Conservation (phyloP, 2,888 invertebrate species). For the Drosophila buzzatii region DNA sequence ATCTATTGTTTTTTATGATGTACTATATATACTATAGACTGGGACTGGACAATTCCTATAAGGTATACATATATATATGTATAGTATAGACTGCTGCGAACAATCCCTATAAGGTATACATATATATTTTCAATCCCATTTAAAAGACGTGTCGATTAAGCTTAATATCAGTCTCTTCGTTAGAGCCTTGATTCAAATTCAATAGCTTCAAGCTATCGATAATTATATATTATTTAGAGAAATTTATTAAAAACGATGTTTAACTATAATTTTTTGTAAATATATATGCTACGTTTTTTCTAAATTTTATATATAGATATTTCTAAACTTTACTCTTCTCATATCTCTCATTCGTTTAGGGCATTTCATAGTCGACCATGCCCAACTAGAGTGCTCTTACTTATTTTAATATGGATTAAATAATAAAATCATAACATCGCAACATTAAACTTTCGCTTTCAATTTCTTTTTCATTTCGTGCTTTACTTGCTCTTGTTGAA, state of each 20-base stretch:
- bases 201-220: background rate
- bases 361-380: background rate
- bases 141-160: no score
- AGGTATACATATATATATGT: no score
- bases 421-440: constrained; percentile 36
- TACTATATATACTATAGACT: no score
- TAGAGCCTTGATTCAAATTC: background rate
- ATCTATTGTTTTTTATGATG: background rate
- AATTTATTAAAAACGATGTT: background rate
- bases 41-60: no score
- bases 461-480: constrained; percentile 58
- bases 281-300: background rate
- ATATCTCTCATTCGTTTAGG: background rate
- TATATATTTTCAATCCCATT: no score
- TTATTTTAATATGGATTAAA: constrained; percentile 35
- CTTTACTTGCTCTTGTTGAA: constrained; percentile 18
- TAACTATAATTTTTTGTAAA: background rate
- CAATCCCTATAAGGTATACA: no score
- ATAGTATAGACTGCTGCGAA: no score
- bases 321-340: no score
- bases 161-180: no score
- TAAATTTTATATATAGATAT: background rate
- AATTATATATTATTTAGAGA: background rate
- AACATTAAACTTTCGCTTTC: constrained; percentile 67
- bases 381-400: background rate